phyloP scores from a whole-genome alignment of 2,888 invertebrate genomes.

The Epinotia ramella region DNA sequence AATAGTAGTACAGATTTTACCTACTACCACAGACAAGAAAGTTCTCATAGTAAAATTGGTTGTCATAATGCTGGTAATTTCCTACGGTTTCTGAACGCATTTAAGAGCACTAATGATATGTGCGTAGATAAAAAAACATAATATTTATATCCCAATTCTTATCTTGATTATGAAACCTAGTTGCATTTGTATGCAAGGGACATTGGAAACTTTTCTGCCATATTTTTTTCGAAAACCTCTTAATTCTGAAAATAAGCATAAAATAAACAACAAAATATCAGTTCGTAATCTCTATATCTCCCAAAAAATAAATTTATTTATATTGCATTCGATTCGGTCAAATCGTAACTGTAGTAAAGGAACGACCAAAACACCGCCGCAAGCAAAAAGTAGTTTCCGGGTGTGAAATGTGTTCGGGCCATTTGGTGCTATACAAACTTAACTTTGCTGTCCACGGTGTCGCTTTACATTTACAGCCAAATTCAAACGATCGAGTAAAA shows the following conservation, averaged over 20 bases:
- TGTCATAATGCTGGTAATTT: no score
- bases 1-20: no score
- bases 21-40: no score
- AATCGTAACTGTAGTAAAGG: constrained; percentile 29
- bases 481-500: background rate
- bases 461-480: background rate
- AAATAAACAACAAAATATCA: constrained; percentile 2
- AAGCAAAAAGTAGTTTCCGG: constrained; percentile 42
- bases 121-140: no score
- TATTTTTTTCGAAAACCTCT: background rate
- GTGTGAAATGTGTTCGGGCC: constrained; percentile 44
- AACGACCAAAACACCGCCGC: constrained; percentile 23
- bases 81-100: no score
- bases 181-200: constrained; percentile 13
- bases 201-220: background rate
- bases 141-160: no score
- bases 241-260: background rate
- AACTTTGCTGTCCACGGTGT: background rate
- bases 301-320: constrained; percentile 28
- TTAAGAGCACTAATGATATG: no score
- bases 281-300: constrained; percentile 6
- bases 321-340: constrained; percentile 28
- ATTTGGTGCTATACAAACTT: constrained; percentile 36
- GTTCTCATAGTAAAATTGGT: no score
- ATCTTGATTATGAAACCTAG: background rate